Evolutionary conservation across 2,113 vertebrate species (phyloP), one percentile per base, ranked within the genome.

Genomic region (Forbesichthys agassizii): DNA sequence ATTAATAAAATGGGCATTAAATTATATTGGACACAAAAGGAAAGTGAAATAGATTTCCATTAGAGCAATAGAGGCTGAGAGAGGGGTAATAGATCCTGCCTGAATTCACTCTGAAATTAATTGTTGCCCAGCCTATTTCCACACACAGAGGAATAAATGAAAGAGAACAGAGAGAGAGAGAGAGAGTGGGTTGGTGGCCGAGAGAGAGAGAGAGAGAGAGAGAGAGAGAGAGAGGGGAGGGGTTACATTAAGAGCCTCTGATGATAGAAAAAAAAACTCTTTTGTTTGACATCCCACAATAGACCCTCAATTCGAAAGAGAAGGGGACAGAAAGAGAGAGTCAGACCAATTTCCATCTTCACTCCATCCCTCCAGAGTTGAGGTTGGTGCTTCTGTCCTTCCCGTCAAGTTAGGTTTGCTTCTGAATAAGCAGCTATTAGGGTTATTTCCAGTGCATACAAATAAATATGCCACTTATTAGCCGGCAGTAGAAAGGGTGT

Each of bases 1-100:
- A 99, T 99, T 99, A 99, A 99, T 99, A 99, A 99, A 99, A 98
- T 96, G 95, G 96, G 96, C 97, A 98, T 99, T 99, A 99, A 99
- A 98, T 99, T 99, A 99, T 99, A 98, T 98, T 95, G 96, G 96
- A 98, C 96, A 99, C 97, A 99, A 99, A 98, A 96, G 98, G 95
- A 95, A 96, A 96, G 96, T 96, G 96, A 98, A 99, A 99, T 98
- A 99, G 96, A 99, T 99, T 99, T 99, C 98, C 98, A 99, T 98
- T 98, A 98, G 95, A 96, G 96, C 95, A 97, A 98, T 96, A 96
- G 96, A 96, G 94, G 95, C 94, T 93, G 94, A 95, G 96, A 95
- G 96, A 95, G 96, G 94, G 96, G 97, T 98, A 98, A 99, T 98
- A 98, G 98, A 98, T 99, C 96, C 96, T 95, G 96, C 94, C 96